A percentile compares a stretch with the other conserved stretches of the same genome.
phyloP scores from a whole-genome alignment of 2,888 invertebrate species.

The Drosophila mulleri region DNA sequence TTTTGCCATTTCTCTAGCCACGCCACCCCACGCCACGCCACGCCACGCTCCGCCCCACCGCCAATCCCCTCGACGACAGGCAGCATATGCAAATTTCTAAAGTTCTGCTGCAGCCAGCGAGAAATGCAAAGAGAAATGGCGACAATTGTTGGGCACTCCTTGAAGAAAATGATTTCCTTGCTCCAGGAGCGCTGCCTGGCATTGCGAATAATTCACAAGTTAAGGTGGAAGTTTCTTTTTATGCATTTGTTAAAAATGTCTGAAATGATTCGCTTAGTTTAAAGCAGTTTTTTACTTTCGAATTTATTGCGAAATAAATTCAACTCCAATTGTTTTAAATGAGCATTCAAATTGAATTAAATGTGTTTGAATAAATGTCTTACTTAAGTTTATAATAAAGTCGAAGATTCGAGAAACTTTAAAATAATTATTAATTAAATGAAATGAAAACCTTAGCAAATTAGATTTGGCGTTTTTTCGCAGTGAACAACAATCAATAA shows the following conservation, averaged over 20 bases:
- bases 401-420: background rate
- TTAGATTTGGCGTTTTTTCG: too few species aligned
- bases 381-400: background rate
- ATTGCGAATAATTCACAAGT: slow-evolving; percentile 50
- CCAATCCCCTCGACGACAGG: slow-evolving; percentile 48
- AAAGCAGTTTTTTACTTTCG: background rate
- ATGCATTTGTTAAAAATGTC: slow-evolving; percentile 26
- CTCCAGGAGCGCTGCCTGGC: slow-evolving; percentile 45
- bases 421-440: background rate
- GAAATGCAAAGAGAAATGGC: slow-evolving; percentile 32
- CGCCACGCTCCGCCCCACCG: background rate
- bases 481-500: too few species aligned
- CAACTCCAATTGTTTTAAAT: background rate
- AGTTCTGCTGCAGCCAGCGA: slow-evolving; percentile 35
- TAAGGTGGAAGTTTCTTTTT: slow-evolving; percentile 44
- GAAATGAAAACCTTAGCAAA: background rate
- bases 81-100: slow-evolving; percentile 75
- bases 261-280: slow-evolving; percentile 32
- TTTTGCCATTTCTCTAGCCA: slow-evolving; percentile 33
- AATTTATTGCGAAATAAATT: slow-evolving; percentile 8
- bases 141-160: slow-evolving; percentile 55
- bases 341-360: slow-evolving; percentile 1
- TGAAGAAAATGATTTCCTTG: slow-evolving; percentile 47
- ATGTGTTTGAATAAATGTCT: background rate
- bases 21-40: background rate